A percentile compares a stretch with the other conserved stretches of the same genome.
These are phyloP conservation scores for Ooceraea biroi DNA, from an alignment of 1,140 invertebrate genomes.

Conservation along the genomic window DNA sequence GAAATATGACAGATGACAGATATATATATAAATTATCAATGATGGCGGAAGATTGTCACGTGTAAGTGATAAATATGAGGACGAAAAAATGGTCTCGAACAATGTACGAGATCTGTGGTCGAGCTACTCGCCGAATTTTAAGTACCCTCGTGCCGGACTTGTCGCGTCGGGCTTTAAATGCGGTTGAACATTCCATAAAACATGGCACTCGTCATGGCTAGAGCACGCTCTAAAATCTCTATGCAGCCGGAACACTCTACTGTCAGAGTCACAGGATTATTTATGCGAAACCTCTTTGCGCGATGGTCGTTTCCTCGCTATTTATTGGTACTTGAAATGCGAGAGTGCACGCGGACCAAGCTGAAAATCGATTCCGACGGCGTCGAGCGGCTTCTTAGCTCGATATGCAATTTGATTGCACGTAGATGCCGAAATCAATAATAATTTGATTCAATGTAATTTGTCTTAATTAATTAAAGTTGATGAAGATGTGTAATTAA, in stretches of 20 bases:
- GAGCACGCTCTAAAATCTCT: constrained; percentile 60
- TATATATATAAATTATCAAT: constrained; percentile 4
- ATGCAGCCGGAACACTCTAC: constrained; percentile 59
- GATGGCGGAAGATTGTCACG: constrained; percentile 8
- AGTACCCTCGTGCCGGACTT: constrained; percentile 62
- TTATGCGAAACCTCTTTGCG: constrained; percentile 70
- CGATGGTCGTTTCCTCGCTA: constrained; percentile 69
- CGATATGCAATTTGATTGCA: constrained; percentile 13
- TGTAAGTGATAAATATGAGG: constrained; percentile 38
- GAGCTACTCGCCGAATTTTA: constrained; percentile 66
- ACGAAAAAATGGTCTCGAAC: constrained; percentile 25
- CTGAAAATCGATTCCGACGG: constrained; percentile 57
- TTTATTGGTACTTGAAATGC: constrained; percentile 63
- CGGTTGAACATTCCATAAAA: constrained; percentile 77
- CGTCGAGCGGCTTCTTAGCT: constrained; percentile 49
- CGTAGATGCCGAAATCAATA: constrained; percentile 13
- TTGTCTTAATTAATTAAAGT: no score
- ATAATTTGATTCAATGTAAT: neutral
- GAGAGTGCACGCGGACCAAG: constrained; percentile 55
- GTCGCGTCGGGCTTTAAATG: constrained; percentile 73
- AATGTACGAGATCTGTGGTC: constrained; percentile 53
- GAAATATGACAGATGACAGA: neutral
- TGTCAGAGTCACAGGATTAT: constrained; percentile 75
- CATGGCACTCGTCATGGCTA: constrained; percentile 74
- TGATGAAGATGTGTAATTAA: no score